Conservation (phyloP, 2,797 vertebrate genomes). For the Halcyon smyrnensis region DNA sequence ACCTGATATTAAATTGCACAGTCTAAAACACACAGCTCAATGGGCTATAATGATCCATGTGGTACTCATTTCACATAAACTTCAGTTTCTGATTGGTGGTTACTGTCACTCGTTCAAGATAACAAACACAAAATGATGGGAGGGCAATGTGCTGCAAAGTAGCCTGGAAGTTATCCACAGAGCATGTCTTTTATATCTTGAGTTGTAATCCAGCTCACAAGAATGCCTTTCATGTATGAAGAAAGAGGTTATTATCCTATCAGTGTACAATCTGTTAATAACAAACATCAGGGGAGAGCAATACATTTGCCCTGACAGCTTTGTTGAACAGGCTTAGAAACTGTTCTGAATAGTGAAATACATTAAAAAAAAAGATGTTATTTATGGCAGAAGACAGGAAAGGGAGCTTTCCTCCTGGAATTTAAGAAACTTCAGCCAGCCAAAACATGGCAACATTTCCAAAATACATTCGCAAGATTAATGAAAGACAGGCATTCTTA, state of each 20-base stretch:
- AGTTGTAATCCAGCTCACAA: conserved; percentile 76
- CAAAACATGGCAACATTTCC: conserved; percentile 42
- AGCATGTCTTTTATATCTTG: conserved; percentile 77
- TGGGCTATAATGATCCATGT: conserved; percentile 62
- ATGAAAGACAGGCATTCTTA: conserved; percentile 33
- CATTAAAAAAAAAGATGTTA: conserved; percentile 51
- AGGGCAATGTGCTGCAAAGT: conserved; percentile 69
- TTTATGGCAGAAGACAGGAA: conserved; percentile 66
- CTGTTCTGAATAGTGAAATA: conserved; percentile 63
- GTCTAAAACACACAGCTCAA: conserved; percentile 58
- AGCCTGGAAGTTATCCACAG: conserved; percentile 74
- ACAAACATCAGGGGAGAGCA: conserved; percentile 76
- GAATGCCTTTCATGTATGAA: conserved; percentile 80
- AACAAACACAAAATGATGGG: conserved; percentile 74
- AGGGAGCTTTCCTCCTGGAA: conserved; percentile 58
- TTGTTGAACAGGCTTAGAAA: conserved; percentile 68
- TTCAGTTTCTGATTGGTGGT: conserved; percentile 76
- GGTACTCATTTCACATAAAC: conserved; percentile 77
- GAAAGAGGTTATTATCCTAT: conserved; percentile 75
- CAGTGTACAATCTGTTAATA: conserved; percentile 78
- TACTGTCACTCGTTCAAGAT: conserved; percentile 76
- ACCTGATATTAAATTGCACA: conserved; percentile 74
- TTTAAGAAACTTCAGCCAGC: conserved; percentile 45
- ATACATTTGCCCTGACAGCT: conserved; percentile 77
- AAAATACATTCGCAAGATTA: conserved; percentile 46